phyloP scores from a whole-genome alignment of 92 coral and sea anemone genomes.

The Siderastrea siderea region DNA sequence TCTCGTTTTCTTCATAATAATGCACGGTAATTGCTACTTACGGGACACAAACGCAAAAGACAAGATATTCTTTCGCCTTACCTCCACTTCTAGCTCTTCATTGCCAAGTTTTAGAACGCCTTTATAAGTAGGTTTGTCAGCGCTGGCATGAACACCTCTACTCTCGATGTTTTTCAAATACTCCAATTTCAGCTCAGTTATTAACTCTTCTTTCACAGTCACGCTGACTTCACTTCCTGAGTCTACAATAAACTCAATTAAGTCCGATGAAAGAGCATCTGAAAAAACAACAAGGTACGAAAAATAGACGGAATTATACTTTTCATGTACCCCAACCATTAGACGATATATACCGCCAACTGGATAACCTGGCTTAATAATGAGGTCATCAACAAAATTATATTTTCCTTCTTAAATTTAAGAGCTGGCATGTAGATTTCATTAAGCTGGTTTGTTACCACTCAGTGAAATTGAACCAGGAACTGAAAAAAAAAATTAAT shows the following conservation, averaged over 20 bases:
- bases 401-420: too few relatives aligned
- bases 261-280: conserved; percentile 58
- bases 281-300: not conserved
- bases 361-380: too few relatives aligned
- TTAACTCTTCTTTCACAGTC: conserved; percentile 54
- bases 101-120: conserved; percentile 72
- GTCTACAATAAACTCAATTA: conserved; percentile 76
- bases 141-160: conserved; percentile 75
- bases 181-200: conserved; percentile 38
- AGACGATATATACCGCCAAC: too few relatives aligned
- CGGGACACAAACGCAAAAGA: too few relatives aligned
- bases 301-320: not conserved
- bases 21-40: too few relatives aligned
- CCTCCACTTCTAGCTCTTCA: conserved; percentile 84
- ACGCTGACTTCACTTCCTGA: conserved; percentile 91
- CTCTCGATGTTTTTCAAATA: conserved; percentile 65
- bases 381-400: too few relatives aligned
- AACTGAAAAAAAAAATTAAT: not conserved
- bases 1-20: too few relatives aligned
- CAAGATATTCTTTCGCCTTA: conserved; percentile 8
- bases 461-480: not conserved
- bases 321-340: too few relatives aligned
- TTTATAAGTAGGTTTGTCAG: conserved; percentile 59
- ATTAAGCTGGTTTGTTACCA: too few relatives aligned
- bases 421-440: too few relatives aligned